A percentile compares a stretch with the other conserved stretches of the same genome.
Conservation (phyloP, 1,140 invertebrate species). For the Papilio polyxenes region DNA sequence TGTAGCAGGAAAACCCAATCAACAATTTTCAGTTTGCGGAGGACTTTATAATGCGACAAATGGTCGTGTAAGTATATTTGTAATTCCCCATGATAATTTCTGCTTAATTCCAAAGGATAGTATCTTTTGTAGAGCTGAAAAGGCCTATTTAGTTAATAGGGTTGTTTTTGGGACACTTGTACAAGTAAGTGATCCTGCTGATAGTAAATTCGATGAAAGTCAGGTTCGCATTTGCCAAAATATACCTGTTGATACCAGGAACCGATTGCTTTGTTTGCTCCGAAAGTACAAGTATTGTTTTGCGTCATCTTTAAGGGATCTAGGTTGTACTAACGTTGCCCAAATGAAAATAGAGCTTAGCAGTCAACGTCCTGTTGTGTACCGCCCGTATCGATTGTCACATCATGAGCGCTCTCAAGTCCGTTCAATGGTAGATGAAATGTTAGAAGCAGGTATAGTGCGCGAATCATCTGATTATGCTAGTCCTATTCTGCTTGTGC, state of each 20-base stretch:
- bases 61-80: not conserved
- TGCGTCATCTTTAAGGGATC: constrained; percentile 41
- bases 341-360: constrained; percentile 47
- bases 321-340: constrained; percentile 47
- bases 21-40: constrained; percentile 4
- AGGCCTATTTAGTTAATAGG: not conserved
- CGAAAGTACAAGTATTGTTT: constrained; percentile 46
- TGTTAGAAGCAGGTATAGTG: too few species aligned
- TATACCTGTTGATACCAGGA: constrained; percentile 22
- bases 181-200: not conserved
- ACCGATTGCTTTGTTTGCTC: constrained; percentile 35
- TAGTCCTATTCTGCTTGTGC: too few species aligned
- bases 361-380: constrained; percentile 40
- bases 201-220: constrained; percentile 3
- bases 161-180: not conserved
- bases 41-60: not conserved
- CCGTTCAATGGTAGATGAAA: too few species aligned
- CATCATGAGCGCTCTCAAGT: too few species aligned
- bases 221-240: constrained; percentile 30
- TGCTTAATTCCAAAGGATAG: not conserved
- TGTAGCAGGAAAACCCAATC: not conserved
- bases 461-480: too few species aligned
- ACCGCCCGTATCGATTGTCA: constrained; percentile 46
- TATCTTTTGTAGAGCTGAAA: not conserved
- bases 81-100: not conserved